Conservation (phyloP, 37 sponge, comb jelly and placozoan species). For the Crambe crambe region DNA sequence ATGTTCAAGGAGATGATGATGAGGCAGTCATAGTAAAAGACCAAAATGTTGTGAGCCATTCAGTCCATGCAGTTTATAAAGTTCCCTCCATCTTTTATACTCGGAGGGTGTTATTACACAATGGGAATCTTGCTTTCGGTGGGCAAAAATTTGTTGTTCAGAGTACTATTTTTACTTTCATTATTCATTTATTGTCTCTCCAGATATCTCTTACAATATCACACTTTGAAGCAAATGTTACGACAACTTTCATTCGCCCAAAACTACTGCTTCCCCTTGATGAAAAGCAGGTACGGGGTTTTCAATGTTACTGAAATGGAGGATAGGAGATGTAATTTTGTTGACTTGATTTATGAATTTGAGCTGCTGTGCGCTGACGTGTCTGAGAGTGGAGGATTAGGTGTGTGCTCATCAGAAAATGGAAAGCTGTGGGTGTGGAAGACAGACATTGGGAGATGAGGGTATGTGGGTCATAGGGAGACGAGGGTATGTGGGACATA, state of each 20-base stretch:
- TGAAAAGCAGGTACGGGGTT: constrained; percentile 4
- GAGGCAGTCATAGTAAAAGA: not conserved
- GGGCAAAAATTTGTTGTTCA: too few relatives aligned
- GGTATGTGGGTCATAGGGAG: constrained; percentile 47
- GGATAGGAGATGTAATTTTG: not conserved
- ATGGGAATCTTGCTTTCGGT: too few relatives aligned
- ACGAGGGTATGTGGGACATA: constrained; percentile 42
- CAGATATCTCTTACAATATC: constrained; percentile 32
- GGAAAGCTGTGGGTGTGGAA: constrained; percentile 85
- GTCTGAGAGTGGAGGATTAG: constrained; percentile 76
- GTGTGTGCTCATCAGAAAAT: constrained; percentile 68
- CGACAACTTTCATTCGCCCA: constrained; percentile 36
- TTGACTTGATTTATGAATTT: not conserved
- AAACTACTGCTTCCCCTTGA: constrained; percentile 19
- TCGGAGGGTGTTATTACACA: too few relatives aligned
- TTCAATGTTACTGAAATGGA: not conserved
- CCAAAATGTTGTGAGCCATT: not conserved
- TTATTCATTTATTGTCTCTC: not conserved
- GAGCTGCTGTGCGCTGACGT: constrained; percentile 61
- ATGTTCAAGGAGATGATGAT: not conserved
- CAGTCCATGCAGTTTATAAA: too few relatives aligned
- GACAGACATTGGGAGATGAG: constrained; percentile 60
- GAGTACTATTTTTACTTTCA: too few relatives aligned
- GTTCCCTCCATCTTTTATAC: not conserved
- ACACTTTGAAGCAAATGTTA: not conserved